A percentile compares a stretch with the other conserved stretches of the same genome.
Evolutionary conservation across 2,113 vertebrate species (phyloP).

Genomic region (Coturnix japonica): DNA sequence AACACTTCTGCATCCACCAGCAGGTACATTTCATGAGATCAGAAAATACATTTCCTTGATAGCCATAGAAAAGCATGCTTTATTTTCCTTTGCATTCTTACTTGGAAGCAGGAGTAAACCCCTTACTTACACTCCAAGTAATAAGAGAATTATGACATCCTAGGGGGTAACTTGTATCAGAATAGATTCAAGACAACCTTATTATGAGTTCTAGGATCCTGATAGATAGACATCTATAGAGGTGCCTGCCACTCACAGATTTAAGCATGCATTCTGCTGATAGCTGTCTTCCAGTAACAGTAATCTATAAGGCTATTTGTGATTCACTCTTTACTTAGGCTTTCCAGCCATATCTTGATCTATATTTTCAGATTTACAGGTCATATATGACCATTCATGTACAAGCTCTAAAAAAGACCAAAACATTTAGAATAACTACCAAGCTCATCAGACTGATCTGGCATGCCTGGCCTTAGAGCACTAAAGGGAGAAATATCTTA

Average conservation of each 20-base stretch:
- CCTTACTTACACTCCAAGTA: neutral
- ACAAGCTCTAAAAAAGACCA: neutral
- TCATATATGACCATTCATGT: neutral
- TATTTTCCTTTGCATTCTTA: neutral
- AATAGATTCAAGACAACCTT: neutral
- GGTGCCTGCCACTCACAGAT: neutral
- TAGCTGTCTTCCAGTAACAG: neutral
- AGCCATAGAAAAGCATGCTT: fast-evolving
- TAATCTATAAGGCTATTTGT: neutral
- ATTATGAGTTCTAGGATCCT: neutral
- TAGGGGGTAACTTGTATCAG: neutral
- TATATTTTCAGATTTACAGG: neutral
- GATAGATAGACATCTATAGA: neutral
- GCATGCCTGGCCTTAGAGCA: fast-evolving
- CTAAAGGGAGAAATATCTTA: neutral
- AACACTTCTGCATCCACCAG: constrained; percentile 19
- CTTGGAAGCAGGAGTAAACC: neutral
- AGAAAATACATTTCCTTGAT: neutral
- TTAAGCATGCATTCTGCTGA: neutral
- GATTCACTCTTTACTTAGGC: neutral
- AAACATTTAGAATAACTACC: neutral
- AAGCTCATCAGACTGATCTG: neutral
- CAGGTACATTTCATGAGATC: neutral
- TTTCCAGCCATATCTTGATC: neutral
- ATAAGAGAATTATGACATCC: neutral